Evolutionary conservation across 2,888 invertebrate species (phyloP).

Genomic region (Colletes collaris): DNA sequence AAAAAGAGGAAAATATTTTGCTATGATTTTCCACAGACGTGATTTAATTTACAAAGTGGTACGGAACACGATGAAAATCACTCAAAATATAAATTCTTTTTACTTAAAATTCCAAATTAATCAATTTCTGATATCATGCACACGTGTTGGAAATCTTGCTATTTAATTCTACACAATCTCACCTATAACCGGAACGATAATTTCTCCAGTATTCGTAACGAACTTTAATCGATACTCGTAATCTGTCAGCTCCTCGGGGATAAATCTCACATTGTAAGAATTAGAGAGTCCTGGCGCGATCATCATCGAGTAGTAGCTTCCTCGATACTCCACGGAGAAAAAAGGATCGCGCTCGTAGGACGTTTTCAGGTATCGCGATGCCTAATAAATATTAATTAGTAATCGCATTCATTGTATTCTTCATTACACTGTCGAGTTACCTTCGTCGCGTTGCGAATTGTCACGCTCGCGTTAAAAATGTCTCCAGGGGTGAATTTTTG

Average conservation of each 20-base stretch:
- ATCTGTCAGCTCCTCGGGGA: conserved; percentile 85
- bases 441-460: conserved; percentile 85
- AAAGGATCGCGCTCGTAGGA: conserved; percentile 84
- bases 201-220: conserved; percentile 84
- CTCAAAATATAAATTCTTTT: too few relatives aligned
- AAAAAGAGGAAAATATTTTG: too few relatives aligned
- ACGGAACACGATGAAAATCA: too few relatives aligned
- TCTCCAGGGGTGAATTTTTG: conserved; percentile 86
- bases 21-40: too few relatives aligned
- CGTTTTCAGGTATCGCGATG: conserved; percentile 84
- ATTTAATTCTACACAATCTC: conserved; percentile 50
- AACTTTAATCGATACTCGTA: conserved; percentile 85
- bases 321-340: conserved; percentile 84
- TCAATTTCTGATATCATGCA: too few relatives aligned
- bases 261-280: conserved; percentile 86
- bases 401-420: too few relatives aligned
- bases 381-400: conserved; percentile 76
- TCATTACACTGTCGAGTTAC: conserved; percentile 67
- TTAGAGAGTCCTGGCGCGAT: conserved; percentile 89
- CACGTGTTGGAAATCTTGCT: too few relatives aligned
- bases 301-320: conserved; percentile 83
- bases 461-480: conserved; percentile 84
- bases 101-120: too few relatives aligned
- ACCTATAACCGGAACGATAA: conserved; percentile 87
- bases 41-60: too few relatives aligned